Conservation (phyloP, 2,888 invertebrate species). For the Taenaris catops region DNA sequence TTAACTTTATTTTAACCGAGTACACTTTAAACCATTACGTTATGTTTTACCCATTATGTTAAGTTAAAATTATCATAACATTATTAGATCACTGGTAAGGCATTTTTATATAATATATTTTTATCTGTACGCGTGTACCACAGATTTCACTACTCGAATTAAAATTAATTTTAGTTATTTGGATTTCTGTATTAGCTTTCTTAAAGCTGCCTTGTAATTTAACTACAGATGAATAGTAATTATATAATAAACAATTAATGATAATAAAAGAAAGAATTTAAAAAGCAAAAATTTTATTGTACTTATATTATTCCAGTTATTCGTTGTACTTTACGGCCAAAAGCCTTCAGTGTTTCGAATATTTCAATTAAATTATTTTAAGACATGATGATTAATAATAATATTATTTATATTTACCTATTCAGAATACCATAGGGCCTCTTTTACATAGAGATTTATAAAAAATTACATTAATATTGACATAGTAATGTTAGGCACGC, state of each 20-base stretch:
- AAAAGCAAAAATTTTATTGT: no score
- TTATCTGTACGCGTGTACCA: slow-evolving; percentile 12
- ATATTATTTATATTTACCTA: slow-evolving; percentile 3
- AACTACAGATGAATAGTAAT: no score
- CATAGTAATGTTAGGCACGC: slow-evolving; percentile 68
- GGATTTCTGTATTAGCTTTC: slow-evolving; percentile 14
- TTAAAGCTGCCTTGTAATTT: slow-evolving; percentile 10
- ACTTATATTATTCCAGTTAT: slow-evolving; percentile 20
- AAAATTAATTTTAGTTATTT: slow-evolving; percentile 16
- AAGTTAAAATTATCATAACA: slow-evolving; percentile 30
- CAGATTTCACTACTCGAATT: slow-evolving; percentile 4
- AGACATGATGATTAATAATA: neutral
- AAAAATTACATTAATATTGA: slow-evolving; percentile 12
- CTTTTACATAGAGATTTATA: slow-evolving; percentile 7
- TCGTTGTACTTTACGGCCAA: slow-evolving; percentile 30
- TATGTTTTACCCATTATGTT: slow-evolving; percentile 13
- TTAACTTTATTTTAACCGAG: slow-evolving; percentile 47
- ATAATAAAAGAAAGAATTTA: no score
- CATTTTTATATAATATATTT: no score
- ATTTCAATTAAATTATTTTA: slow-evolving; percentile 3
- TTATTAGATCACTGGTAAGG: slow-evolving; percentile 49
- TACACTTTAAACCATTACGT: slow-evolving; percentile 26
- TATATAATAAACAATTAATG: no score
- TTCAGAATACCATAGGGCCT: slow-evolving; percentile 7
- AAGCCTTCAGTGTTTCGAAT: slow-evolving; percentile 6